Evolutionary conservation across 2,113 vertebrate genomes (phyloP).

Genomic region (Thinocorus orbignyianus): DNA sequence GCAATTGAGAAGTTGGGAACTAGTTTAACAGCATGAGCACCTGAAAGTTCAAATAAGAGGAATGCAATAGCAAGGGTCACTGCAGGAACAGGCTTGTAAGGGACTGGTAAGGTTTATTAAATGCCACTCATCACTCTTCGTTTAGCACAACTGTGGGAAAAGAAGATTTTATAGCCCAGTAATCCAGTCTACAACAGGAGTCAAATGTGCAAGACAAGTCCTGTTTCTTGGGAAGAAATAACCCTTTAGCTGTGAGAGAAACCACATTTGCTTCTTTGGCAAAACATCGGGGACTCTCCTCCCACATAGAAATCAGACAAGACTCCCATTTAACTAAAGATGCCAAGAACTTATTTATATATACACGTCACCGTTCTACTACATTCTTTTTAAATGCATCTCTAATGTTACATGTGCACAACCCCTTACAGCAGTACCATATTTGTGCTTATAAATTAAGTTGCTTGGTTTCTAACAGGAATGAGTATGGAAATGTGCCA

Average conservation of each 20-base stretch:
- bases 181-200: constrained; percentile 41
- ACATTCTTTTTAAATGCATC: background rate
- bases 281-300: background rate
- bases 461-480: background rate
- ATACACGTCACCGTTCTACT: background rate
- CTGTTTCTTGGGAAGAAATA: constrained; percentile 48
- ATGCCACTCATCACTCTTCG: constrained; percentile 28
- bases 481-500: fast-evolving
- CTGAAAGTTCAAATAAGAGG: constrained; percentile 20
- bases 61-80: constrained; percentile 52
- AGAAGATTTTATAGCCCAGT: constrained; percentile 28
- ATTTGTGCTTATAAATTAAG: background rate
- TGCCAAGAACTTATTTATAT: background rate
- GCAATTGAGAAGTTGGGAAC: constrained; percentile 7
- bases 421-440: background rate
- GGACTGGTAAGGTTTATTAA: constrained; percentile 40
- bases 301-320: background rate
- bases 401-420: background rate
- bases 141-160: constrained; percentile 55
- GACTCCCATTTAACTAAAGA: background rate
- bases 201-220: constrained; percentile 50
- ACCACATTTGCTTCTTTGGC: constrained; percentile 28
- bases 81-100: constrained; percentile 62
- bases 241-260: constrained; percentile 24
- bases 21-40: constrained; percentile 15